These are phyloP conservation scores for Rachycentron canadum DNA, from an alignment of 2,797 vertebrate species.

Conservation along the genomic window DNA sequence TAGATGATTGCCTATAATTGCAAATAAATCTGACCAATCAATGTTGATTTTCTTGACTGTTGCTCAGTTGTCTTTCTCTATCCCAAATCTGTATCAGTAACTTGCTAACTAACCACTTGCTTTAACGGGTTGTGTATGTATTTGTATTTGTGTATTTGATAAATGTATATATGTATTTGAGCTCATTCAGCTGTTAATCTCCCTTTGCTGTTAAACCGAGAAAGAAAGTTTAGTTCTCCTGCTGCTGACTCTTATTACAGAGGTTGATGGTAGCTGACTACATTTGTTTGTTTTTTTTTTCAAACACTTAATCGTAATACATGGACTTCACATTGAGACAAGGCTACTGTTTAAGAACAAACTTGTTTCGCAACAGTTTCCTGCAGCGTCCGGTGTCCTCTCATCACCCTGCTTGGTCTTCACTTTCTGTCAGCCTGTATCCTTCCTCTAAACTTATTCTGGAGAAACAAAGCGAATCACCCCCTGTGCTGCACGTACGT, in stretches of 20 bases:
- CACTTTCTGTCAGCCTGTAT: not conserved
- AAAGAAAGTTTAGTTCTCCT: not conserved
- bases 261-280: not conserved
- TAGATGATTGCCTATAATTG: too few species aligned
- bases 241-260: not conserved
- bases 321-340: not conserved
- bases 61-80: too few species aligned
- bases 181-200: not conserved
- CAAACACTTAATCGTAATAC: not conserved
- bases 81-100: not conserved
- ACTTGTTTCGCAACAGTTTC: constrained; percentile 21
- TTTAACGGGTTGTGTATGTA: not conserved
- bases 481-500: not conserved
- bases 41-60: too few species aligned
- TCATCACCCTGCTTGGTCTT: constrained; percentile 1
- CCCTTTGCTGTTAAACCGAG: too few species aligned
- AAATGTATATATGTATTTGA: too few species aligned
- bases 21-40: not conserved
- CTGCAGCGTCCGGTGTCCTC: not conserved
- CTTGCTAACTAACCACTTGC: too few species aligned
- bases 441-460: constrained; percentile 49
- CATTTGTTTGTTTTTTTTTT: constrained; percentile 2
- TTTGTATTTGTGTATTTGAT: not conserved
- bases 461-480: constrained; percentile 43
- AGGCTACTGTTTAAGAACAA: constrained; percentile 16